Evolutionary conservation across 2,888 invertebrate species (phyloP).

Genomic region (Dinocampus coccinellae): DNA sequence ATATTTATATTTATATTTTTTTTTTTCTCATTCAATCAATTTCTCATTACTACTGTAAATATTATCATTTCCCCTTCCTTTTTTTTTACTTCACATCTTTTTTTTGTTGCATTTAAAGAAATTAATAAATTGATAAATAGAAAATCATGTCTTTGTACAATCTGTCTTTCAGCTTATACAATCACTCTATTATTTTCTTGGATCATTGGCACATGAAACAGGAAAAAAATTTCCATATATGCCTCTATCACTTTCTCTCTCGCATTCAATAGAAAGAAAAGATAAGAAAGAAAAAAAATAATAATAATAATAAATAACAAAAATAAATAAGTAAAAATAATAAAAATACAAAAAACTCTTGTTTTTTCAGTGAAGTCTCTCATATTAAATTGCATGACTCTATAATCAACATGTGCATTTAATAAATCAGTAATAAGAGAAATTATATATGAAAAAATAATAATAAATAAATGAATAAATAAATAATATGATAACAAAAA

Average conservation of each 20-base stretch:
- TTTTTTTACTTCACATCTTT: too few species aligned
- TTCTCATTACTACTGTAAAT: too few species aligned
- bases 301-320: too few species aligned
- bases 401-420: conserved; percentile 32
- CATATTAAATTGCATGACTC: conserved; percentile 37
- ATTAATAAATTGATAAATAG: too few species aligned
- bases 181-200: background rate
- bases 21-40: too few species aligned
- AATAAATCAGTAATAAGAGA: conserved; percentile 16
- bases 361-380: conserved; percentile 19
- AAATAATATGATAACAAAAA: background rate
- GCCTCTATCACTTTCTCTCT: conserved; percentile 4
- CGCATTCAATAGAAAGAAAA: too few species aligned
- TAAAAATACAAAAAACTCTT: conserved; percentile 13
- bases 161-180: background rate
- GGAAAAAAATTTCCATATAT: background rate
- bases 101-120: too few species aligned
- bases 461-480: background rate
- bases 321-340: background rate
- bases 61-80: too few species aligned
- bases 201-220: background rate
- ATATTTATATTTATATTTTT: too few species aligned
- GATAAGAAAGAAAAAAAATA: too few species aligned
- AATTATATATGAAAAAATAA: background rate
- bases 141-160: too few species aligned